Percentiles rank a stretch among this genome's conserved stretches.
Evolutionary conservation across 2,113 vertebrate genomes (phyloP).

Genomic region (Amia ocellicauda): DNA sequence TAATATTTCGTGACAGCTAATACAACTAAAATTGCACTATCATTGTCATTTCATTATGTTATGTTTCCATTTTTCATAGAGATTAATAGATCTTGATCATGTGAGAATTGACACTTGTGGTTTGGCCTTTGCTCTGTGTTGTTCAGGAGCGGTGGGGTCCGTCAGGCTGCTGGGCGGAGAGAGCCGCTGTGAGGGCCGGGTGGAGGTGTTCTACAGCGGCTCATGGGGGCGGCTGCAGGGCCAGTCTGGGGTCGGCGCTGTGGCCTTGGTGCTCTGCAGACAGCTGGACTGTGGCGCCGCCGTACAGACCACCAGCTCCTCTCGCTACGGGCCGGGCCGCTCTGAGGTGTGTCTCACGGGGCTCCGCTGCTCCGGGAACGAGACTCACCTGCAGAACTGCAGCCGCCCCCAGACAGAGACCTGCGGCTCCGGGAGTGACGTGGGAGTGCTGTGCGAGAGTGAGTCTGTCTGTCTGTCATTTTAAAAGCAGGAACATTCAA

Average conservation of each 20-base stretch:
- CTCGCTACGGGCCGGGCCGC: too few species aligned
- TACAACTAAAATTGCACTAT: too few species aligned
- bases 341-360: conserved; percentile 16
- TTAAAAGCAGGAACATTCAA: too few species aligned
- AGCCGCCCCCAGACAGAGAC: neutral
- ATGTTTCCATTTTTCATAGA: too few species aligned
- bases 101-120: too few species aligned
- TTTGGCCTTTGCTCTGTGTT: too few species aligned
- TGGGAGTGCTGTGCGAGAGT: too few species aligned
- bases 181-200: conserved; percentile 16
- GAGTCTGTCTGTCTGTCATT: too few species aligned
- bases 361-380: conserved; percentile 6
- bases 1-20: too few species aligned
- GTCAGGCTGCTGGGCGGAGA: conserved; percentile 11
- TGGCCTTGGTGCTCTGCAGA: conserved; percentile 14
- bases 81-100: too few species aligned
- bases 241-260: conserved; percentile 3
- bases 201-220: conserved; percentile 9
- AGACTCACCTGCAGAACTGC: conserved; percentile 7
- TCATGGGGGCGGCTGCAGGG: conserved; percentile 15
- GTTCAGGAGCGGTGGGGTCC: neutral
- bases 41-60: too few species aligned
- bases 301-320: neutral
- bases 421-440: neutral
- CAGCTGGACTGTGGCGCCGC: conserved; percentile 7